Evolutionary conservation across 2,797 vertebrate species (phyloP).

Genomic region (Halcyon badia): DNA sequence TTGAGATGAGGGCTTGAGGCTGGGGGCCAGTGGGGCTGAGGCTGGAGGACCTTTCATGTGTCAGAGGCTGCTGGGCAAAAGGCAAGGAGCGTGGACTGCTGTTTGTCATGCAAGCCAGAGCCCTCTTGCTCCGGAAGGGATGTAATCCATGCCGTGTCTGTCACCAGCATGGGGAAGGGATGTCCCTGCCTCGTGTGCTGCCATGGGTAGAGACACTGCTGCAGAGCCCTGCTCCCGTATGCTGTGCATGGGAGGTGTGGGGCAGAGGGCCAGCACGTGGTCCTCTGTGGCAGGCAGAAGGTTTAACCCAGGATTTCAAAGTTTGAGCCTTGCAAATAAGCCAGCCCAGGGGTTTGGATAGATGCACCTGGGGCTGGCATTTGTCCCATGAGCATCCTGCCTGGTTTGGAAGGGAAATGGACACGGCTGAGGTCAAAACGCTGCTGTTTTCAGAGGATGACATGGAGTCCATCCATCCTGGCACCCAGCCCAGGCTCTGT

Average conservation of each 20-base stretch:
- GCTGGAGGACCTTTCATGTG: fast-evolving
- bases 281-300: background rate
- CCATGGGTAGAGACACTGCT: background rate
- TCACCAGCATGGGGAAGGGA: background rate
- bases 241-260: fast-evolving
- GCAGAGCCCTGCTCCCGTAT: background rate
- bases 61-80: background rate
- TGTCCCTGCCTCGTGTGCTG: background rate
- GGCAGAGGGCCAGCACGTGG: fast-evolving
- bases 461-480: background rate
- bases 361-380: background rate
- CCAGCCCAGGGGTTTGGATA: background rate
- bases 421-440: background rate
- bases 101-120: background rate
- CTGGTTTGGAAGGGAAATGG: background rate
- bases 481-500: background rate
- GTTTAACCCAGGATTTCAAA: background rate
- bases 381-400: background rate
- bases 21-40: background rate
- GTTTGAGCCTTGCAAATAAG: background rate
- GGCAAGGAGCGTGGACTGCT: background rate
- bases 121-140: background rate
- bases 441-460: background rate
- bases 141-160: fast-evolving
- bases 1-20: background rate